These are phyloP conservation scores for Dolichomitus sp. DNA, from an alignment of 2,888 invertebrate genomes.

Conservation along the genomic window DNA sequence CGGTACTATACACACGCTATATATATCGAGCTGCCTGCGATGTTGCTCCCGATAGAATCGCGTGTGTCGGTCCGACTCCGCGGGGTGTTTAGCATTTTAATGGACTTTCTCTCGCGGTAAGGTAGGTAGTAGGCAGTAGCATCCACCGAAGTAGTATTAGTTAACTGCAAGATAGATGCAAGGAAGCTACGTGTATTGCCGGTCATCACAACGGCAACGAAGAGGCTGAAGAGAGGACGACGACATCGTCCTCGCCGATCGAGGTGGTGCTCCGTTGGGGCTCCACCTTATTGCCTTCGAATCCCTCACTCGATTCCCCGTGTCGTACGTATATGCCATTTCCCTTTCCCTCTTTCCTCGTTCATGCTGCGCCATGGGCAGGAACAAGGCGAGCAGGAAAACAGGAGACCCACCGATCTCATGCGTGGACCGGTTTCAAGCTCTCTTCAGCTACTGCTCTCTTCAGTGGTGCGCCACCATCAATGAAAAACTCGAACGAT, in stretches of 20 bases:
- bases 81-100: slow-evolving; percentile 81
- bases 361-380: not conserved
- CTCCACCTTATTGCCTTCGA: slow-evolving; percentile 38
- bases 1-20: slow-evolving; percentile 12
- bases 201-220: not conserved
- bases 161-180: slow-evolving; percentile 5
- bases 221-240: slow-evolving; percentile 3
- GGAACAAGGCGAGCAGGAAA: slow-evolving; percentile 28
- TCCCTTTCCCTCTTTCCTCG: slow-evolving; percentile 8
- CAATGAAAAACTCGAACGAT: slow-evolving; percentile 83
- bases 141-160: not conserved
- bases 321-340: not conserved
- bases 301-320: not conserved
- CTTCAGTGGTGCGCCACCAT: slow-evolving; percentile 73
- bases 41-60: slow-evolving; percentile 70
- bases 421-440: slow-evolving; percentile 54
- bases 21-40: slow-evolving; percentile 46
- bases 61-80: slow-evolving; percentile 71
- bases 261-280: slow-evolving; percentile 13
- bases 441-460: slow-evolving; percentile 20
- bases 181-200: not conserved
- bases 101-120: slow-evolving; percentile 71
- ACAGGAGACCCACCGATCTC: slow-evolving; percentile 19
- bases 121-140: slow-evolving; percentile 30
- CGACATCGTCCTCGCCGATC: slow-evolving; percentile 27